Conservation (phyloP, 2,888 invertebrate species). For the Linnaemya tessellans region DNA sequence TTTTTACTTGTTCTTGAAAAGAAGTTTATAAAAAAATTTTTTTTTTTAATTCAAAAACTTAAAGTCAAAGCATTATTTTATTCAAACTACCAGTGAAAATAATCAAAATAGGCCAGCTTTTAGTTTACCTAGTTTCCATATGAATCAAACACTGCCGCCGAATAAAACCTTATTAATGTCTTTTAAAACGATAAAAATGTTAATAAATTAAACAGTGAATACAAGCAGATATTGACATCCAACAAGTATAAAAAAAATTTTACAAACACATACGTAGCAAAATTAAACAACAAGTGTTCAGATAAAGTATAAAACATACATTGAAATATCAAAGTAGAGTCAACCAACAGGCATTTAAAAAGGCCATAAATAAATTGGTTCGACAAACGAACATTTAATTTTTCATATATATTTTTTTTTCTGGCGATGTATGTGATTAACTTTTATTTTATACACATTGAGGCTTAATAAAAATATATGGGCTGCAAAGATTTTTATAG, state of each 20-base stretch:
- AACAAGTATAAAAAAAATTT: conserved; percentile 17
- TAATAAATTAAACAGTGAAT: conserved; percentile 53
- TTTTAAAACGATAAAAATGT: conserved; percentile 57
- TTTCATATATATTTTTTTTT: conserved; percentile 4
- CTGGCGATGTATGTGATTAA: neutral
- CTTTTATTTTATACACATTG: conserved; percentile 17
- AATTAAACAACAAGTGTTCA: conserved; percentile 45
- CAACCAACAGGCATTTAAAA: conserved; percentile 25
- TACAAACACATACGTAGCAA: neutral
- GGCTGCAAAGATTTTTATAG: neutral
- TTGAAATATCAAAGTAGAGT: conserved; percentile 12
- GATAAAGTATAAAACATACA: conserved; percentile 1
- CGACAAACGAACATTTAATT: conserved; percentile 50
- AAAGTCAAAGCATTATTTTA: too few relatives aligned
- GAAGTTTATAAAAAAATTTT: too few relatives aligned
- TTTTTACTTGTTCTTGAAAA: too few relatives aligned
- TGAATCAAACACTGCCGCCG: conserved; percentile 42
- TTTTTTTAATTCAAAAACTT: too few relatives aligned
- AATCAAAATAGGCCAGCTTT: neutral
- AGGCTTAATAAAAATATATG: neutral
- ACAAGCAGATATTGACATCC: neutral
- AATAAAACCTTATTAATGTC: conserved; percentile 51
- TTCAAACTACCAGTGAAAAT: too few relatives aligned
- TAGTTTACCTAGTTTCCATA: conserved; percentile 38
- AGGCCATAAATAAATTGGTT: conserved; percentile 32